A percentile compares a stretch with the other conserved stretches of the same genome.
Evolutionary conservation across 1,140 invertebrate species (phyloP).

Genomic region (Drosophila virilis): DNA sequence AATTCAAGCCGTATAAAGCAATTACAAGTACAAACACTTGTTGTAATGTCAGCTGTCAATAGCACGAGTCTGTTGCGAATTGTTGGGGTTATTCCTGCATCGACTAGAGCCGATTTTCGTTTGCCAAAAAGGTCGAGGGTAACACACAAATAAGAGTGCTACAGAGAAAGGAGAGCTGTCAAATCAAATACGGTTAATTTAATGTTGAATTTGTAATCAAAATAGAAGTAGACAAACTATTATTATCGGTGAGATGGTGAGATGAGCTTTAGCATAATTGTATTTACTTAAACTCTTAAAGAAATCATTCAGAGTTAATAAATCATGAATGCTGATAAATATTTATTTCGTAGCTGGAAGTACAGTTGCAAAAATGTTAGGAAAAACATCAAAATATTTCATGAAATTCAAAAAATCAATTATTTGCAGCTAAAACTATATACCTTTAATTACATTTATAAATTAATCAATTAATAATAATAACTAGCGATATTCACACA

Average conservation of each 20-base stretch:
- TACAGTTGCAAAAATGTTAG: too few relatives aligned
- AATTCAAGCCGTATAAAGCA: conserved; percentile 48
- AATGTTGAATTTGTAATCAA: neutral
- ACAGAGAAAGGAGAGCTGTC: conserved; percentile 5
- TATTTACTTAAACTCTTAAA: neutral
- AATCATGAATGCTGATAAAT: too few relatives aligned
- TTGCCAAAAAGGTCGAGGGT: conserved; percentile 3
- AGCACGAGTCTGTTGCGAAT: conserved; percentile 46
- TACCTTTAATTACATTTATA: too few relatives aligned
- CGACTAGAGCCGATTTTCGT: conserved; percentile 20
- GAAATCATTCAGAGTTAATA: too few relatives aligned
- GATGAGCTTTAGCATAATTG: neutral
- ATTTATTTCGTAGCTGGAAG: too few relatives aligned
- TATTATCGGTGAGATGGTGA: neutral
- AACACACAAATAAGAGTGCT: neutral
- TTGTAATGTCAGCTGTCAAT: conserved; percentile 65
- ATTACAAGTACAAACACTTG: conserved; percentile 66
- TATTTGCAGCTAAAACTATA: too few relatives aligned
- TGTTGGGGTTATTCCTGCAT: conserved; percentile 33
- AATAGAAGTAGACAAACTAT: neutral
- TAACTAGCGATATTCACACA: too few relatives aligned
- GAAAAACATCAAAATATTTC: too few relatives aligned
- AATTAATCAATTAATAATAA: too few relatives aligned
- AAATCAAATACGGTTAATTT: conserved; percentile 24
- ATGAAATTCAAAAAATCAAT: too few relatives aligned